Evolutionary conservation across 1,140 invertebrate genomes (phyloP).

Genomic region (Drosophila pachea): DNA sequence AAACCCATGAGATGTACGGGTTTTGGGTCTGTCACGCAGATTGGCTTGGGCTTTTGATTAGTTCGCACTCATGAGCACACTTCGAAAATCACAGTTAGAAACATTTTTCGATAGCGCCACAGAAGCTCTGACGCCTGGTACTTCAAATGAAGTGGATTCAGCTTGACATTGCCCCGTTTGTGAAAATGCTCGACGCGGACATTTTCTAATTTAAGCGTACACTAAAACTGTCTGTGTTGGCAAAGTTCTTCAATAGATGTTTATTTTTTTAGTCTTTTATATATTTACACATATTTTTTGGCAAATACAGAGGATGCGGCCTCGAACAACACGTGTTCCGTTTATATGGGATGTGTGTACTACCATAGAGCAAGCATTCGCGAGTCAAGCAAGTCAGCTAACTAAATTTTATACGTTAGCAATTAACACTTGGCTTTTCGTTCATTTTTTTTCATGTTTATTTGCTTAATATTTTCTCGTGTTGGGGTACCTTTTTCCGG

Average conservation of each 20-base stretch:
- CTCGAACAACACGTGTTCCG: slow-evolving; percentile 36
- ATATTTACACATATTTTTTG: slow-evolving; percentile 23
- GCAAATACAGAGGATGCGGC: slow-evolving; percentile 31
- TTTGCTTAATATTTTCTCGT: not conserved
- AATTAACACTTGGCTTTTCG: slow-evolving; percentile 50
- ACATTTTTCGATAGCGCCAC: not conserved
- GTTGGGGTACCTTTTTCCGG: not conserved
- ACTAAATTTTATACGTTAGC: slow-evolving; percentile 47
- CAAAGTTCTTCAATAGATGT: slow-evolving; percentile 6
- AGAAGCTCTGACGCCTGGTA: slow-evolving; percentile 4
- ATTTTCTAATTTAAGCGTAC: slow-evolving; percentile 33
- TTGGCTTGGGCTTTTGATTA: slow-evolving; percentile 5
- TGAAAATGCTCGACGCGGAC: not conserved
- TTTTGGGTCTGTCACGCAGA: slow-evolving; percentile 18
- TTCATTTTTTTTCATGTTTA: no score
- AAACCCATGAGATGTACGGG: not conserved
- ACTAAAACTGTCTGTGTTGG: slow-evolving; percentile 15
- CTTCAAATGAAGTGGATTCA: slow-evolving; percentile 12
- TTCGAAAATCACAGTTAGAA: slow-evolving; percentile 6
- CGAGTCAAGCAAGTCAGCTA: slow-evolving; percentile 26
- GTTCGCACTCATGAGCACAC: slow-evolving; percentile 8
- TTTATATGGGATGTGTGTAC: slow-evolving; percentile 18
- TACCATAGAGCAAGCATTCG: not conserved
- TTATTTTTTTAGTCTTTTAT: not conserved
- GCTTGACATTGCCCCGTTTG: slow-evolving; percentile 1